Base-by-base conservation (phyloP, 2,888 invertebrate species). In the Nebria salina region DNA sequence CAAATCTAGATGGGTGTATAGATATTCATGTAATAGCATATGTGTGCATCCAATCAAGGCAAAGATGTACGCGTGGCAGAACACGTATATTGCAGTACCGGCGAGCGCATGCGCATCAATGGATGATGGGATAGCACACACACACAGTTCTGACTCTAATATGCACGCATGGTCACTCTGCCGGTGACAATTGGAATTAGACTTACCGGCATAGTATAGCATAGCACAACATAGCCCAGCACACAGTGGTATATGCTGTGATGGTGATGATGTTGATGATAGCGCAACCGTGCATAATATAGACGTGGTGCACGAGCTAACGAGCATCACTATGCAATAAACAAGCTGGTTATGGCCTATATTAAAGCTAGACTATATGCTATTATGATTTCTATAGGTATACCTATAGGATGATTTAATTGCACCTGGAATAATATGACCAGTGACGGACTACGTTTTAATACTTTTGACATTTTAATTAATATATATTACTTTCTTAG, bases 1-100 rank as follows among this genome's bases (percentile, higher is more conserved):
- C 11, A 54, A 54, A 82, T 75, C 77, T 73, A 70, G 65, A 75
- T 66, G 73, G 77, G 68, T 82, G 74, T 70, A 82, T 75, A 82
- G 83, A 81, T 83, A 82, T 83, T 82, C 82, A 84, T 84, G 82
- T 84, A 83, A 84, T 83, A 84, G 85, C 84, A 85, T 85, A 84
- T 84, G 84, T 83, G 84, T 84, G 84, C 79, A 79, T 75, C 79
- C 84, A 85, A 85, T 85, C 85, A 85, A 83, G 82, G 82, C 83
- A 82, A 74, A 83, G 82, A 82, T 80, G 82, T 82, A 85, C 85
- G 85, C 85, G 85, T 85, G 85, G 84, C 85, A 82, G 84, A 83
- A 84, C 85, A 84, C 83, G 83, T 84, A 85, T 85, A 85, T 85
- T 84, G 84, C 84, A 83, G 75, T 13, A 54, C 13, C 54, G 7